These are phyloP conservation scores for Sabatieria punctata DNA, from an alignment of 2,888 invertebrate species.

Conservation along the genomic window DNA sequence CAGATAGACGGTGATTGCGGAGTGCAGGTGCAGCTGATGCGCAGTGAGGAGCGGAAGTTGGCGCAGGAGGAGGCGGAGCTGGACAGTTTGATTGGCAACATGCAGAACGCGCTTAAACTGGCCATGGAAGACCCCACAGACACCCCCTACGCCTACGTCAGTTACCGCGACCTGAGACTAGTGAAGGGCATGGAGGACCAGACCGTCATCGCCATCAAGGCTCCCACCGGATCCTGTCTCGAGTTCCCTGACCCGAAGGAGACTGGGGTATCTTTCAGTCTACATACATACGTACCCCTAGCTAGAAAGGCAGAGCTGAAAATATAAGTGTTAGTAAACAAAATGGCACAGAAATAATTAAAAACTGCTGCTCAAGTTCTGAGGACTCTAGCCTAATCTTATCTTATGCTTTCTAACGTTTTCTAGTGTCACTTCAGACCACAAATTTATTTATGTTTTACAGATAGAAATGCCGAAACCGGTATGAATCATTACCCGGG, in stretches of 20 bases:
- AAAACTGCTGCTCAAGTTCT: no score
- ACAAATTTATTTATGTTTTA: no score
- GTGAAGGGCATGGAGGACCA: conserved; percentile 12
- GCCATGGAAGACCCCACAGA: conserved; percentile 22
- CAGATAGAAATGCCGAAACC: no score
- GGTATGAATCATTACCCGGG: no score
- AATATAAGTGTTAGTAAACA: no score
- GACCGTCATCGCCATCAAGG: conserved; percentile 7
- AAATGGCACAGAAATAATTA: no score
- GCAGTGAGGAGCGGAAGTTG: conserved; percentile 12
- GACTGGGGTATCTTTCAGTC: conserved; percentile 14
- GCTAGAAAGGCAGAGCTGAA: conserved; percentile 17
- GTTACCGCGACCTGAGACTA: conserved; percentile 14
- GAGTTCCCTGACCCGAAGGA: conserved; percentile 17
- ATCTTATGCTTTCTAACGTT: no score
- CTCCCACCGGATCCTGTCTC: conserved; percentile 9
- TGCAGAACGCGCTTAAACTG: conserved; percentile 14
- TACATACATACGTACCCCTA: conserved; percentile 10
- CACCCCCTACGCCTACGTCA: conserved; percentile 17
- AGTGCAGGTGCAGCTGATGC: conserved; percentile 12
- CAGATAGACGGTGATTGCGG: conserved; percentile 12
- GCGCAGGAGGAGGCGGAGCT: conserved; percentile 13
- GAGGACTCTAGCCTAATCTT: no score
- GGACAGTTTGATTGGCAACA: conserved; percentile 15
- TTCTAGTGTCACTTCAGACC: no score